Conservation (phyloP, 2,113 vertebrate species). For the Hippopotamus amphibius region DNA sequence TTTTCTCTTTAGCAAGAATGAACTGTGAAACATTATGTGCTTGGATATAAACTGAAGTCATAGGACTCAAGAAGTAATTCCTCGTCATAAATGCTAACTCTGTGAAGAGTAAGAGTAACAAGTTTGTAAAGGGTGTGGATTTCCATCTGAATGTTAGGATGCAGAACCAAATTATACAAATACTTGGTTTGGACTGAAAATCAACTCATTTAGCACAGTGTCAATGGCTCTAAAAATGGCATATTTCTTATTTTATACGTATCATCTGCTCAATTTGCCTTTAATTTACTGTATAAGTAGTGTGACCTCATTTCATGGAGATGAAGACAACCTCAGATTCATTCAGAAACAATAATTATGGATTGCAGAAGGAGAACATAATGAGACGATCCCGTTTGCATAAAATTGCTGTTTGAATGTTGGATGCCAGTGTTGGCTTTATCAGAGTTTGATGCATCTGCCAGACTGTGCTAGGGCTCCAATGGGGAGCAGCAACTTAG, state of each 20-base stretch:
- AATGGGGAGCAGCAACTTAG: constrained; percentile 40
- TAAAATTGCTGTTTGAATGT: constrained; percentile 73
- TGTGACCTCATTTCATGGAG: constrained; percentile 66
- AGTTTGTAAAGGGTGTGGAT: constrained; percentile 65
- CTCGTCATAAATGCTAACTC: constrained; percentile 69
- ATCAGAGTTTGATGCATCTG: constrained; percentile 78
- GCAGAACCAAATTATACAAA: constrained; percentile 70
- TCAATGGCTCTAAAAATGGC: constrained; percentile 65
- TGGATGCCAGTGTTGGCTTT: constrained; percentile 72
- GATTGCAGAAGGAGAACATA: constrained; percentile 67
- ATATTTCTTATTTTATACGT: constrained; percentile 76
- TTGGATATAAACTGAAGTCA: constrained; percentile 70
- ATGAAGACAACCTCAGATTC: constrained; percentile 65
- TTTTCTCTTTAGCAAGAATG: constrained; percentile 72
- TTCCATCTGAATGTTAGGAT: constrained; percentile 69
- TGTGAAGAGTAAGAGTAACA: constrained; percentile 65
- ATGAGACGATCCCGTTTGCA: constrained; percentile 57
- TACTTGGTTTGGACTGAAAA: constrained; percentile 73
- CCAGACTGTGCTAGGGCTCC: constrained; percentile 76
- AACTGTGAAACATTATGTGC: constrained; percentile 75
- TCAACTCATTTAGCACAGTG: constrained; percentile 66
- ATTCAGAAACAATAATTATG: constrained; percentile 76
- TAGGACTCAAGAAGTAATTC: constrained; percentile 66
- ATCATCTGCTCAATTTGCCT: constrained; percentile 75
- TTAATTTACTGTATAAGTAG: constrained; percentile 75